Evolutionary conservation across 2,113 vertebrate species (phyloP).

Genomic region (Tragelaphus strepsiceros): DNA sequence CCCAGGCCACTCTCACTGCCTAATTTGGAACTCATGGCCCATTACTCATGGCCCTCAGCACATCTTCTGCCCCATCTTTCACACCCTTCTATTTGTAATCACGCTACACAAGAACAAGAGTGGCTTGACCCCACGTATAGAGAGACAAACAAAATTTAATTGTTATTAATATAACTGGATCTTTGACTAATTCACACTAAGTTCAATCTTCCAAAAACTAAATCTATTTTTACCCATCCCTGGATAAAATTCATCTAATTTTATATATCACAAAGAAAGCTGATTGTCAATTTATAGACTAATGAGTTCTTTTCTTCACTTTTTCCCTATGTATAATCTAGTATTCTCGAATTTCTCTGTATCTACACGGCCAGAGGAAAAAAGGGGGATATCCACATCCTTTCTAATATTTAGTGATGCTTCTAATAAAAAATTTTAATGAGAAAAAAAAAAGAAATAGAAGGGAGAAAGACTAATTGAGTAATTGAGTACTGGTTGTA

Average conservation of each 20-base stretch:
- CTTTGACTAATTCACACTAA: background rate
- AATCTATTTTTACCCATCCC: background rate
- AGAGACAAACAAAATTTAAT: background rate
- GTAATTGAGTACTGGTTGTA: background rate
- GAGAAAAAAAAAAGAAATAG: background rate
- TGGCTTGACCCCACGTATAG: background rate
- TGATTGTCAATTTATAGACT: background rate
- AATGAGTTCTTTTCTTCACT: background rate
- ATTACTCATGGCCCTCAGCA: background rate
- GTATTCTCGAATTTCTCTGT: background rate
- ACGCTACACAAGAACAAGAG: background rate
- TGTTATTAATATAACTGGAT: background rate
- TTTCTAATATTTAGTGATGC: background rate
- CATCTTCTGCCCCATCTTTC: background rate
- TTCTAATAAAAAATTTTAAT: background rate
- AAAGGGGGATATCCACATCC: background rate
- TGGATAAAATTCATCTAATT: background rate
- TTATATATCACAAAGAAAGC: background rate
- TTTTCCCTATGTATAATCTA: background rate
- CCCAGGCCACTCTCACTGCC: background rate
- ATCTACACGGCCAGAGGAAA: background rate
- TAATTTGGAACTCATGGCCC: background rate
- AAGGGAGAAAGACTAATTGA: background rate
- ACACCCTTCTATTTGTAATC: background rate
- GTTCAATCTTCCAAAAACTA: background rate